These are phyloP conservation scores for Philantomba maxwellii DNA, from an alignment of 2,113 vertebrate genomes.

Conservation along the genomic window DNA sequence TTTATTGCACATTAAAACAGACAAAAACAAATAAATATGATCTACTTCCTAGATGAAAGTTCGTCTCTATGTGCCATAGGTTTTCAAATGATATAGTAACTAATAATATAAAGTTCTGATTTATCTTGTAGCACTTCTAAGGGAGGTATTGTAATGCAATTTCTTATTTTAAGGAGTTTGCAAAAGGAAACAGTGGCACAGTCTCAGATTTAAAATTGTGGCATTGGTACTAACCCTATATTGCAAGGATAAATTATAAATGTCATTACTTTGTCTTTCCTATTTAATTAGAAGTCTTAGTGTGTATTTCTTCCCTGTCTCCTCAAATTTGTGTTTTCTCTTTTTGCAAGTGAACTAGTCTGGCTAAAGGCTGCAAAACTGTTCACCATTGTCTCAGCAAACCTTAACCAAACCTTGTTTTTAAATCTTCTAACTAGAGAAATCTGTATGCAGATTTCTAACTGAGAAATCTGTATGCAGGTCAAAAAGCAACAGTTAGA, in stretches of 20 bases:
- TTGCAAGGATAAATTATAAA: background rate
- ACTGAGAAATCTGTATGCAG: too few relatives aligned
- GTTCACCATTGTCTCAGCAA: background rate
- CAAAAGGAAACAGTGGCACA: background rate
- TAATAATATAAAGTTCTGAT: background rate
- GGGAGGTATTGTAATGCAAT: background rate
- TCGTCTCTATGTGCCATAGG: background rate
- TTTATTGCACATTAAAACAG: background rate
- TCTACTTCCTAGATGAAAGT: background rate
- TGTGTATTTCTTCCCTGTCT: background rate
- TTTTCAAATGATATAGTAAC: background rate
- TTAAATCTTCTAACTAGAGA: background rate
- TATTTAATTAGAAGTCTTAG: constrained; percentile 2
- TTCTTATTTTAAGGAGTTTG: background rate
- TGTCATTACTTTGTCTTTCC: background rate
- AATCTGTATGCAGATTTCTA: too few relatives aligned
- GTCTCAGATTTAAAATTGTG: background rate
- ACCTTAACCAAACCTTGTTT: background rate
- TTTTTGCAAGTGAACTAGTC: background rate
- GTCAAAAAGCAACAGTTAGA: background rate
- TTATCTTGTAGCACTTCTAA: background rate
- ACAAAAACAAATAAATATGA: background rate
- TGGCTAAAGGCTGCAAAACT: background rate
- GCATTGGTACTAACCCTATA: background rate
- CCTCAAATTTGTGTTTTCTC: background rate